phyloP scores from a whole-genome alignment of 2,113 vertebrate species.

The Mastomys coucha region DNA sequence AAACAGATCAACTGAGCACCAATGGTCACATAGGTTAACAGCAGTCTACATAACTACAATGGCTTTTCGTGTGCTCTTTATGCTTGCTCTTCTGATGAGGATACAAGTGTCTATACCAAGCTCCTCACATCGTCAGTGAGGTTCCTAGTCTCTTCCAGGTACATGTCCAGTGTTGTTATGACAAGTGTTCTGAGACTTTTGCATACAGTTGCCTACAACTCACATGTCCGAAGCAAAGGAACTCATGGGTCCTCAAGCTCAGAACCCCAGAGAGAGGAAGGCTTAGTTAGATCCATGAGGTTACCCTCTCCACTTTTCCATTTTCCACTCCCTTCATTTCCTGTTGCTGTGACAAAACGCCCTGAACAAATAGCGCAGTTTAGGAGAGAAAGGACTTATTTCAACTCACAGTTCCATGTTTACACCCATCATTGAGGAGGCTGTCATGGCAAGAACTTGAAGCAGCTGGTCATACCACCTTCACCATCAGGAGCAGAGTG shows the following conservation, averaged over 20 bases:
- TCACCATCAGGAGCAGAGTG: background rate
- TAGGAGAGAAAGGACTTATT: background rate
- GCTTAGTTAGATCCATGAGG: no score
- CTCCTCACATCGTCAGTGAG: background rate
- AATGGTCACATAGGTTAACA: background rate
- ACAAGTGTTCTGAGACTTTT: background rate
- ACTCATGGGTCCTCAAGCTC: accelerated
- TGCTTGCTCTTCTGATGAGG: background rate
- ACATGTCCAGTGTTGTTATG: no score
- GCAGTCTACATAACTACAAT: accelerated
- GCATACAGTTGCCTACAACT: background rate
- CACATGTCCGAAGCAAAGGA: accelerated
- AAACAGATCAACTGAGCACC: background rate
- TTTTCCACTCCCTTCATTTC: background rate
- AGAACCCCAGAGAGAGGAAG: background rate
- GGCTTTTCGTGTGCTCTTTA: accelerated
- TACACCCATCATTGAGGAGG: background rate
- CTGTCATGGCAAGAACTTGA: background rate
- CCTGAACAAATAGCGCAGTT: background rate
- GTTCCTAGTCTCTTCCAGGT: background rate
- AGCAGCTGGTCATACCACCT: no score
- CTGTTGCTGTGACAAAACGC: background rate
- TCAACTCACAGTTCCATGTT: background rate
- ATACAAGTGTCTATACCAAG: accelerated
- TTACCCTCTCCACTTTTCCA: background rate